Evolutionary conservation across 2,888 invertebrate genomes (phyloP), one percentile per base, ranked within the genome.

Genomic region (Rhamphomyia laevipes): DNA sequence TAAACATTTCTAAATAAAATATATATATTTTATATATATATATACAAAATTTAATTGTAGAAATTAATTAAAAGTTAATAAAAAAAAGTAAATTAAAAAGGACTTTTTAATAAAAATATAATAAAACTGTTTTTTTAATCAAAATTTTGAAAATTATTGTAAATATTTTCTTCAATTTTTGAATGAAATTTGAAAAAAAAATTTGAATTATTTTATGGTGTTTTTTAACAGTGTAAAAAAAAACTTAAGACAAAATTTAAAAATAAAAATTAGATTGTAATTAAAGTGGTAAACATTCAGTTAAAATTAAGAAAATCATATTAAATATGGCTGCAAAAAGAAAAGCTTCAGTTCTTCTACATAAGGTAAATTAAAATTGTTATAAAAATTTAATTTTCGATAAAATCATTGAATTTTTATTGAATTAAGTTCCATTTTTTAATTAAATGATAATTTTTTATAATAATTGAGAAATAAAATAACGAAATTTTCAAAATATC

Each of bases 271-370:
- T 7, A 15, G 15, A 37, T 37, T 37, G 16, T 16, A 37, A 10
- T 11, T 5, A 37, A 15, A 41, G 7, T 41, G 3, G 16, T 5
- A 13, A 41, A 13, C 12, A 21, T 13, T 13, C 61, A 60, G 63
- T 60, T 58, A 64, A 63, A 51, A 67, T 27, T 27, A 27, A 27
- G 23, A 27, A 27, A 27, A 27, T 27, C 9, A 27, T 27, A 27
- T 27, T 27, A 27, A 27, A 64, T 60, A 70, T 71, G 70, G 70
- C 70, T 59, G 70, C 70, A 55, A 71, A 71, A 62, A 63, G 70
- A 58, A 71, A 71, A 63, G 69, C 71, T 51, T 69, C 68, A 50
- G 69, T 70, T 58, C 64, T 71, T 57, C 62, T 71, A 57, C 70
- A 71, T 59, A 70, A 71, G 70, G 71, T 70, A 66, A 59, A 64